Conservation (phyloP, 2,888 invertebrate genomes). For the Lydus trimaculatus region DNA sequence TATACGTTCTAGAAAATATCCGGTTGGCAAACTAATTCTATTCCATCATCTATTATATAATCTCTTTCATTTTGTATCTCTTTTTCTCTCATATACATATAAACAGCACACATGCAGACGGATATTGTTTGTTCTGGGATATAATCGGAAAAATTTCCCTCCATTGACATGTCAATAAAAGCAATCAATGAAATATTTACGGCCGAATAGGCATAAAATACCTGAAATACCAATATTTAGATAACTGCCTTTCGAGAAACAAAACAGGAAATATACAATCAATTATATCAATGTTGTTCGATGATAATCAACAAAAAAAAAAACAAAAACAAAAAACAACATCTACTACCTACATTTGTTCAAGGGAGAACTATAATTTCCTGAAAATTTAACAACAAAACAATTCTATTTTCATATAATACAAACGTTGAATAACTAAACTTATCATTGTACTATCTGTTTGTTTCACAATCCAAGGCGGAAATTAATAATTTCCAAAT, state of each 20-base stretch:
- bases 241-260: background rate
- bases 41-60: background rate
- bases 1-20: background rate
- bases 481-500: slow-evolving; percentile 17
- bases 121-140: background rate
- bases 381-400: background rate
- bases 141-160: background rate
- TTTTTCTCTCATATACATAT: background rate
- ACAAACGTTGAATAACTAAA: background rate
- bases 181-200: background rate
- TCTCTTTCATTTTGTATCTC: background rate
- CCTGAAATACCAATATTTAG: background rate
- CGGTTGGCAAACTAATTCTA: background rate
- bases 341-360: no score
- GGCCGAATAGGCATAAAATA: background rate
- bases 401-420: slow-evolving; percentile 2
- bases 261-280: background rate
- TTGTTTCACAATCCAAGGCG: slow-evolving; percentile 8
- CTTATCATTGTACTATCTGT: slow-evolving; percentile 12
- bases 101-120: background rate
- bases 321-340: background rate
- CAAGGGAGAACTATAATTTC: slow-evolving; percentile 4
- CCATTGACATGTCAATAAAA: background rate
- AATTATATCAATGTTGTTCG: background rate
- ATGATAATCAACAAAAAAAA: background rate